Evolutionary conservation across 2,797 vertebrate genomes (phyloP).

Genomic region (Syncerus caffer): DNA sequence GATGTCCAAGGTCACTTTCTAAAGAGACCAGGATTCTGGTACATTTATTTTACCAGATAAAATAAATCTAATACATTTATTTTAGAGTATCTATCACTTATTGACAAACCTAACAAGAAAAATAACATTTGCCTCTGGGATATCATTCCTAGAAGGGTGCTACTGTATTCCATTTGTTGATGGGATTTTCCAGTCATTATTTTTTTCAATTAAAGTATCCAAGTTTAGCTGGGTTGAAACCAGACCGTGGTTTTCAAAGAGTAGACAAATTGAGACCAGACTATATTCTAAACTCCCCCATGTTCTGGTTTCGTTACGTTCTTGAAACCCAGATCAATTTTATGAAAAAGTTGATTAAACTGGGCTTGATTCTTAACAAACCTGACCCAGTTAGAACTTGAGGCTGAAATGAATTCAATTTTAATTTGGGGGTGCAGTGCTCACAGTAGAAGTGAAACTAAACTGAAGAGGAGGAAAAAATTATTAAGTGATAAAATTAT

Average conservation of each 20-base stretch:
- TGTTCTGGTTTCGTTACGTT: constrained; percentile 73
- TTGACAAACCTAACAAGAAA: not conserved
- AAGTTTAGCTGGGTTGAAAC: constrained; percentile 67
- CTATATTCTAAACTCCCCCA: constrained; percentile 71
- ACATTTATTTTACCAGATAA: not conserved
- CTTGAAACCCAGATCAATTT: constrained; percentile 73
- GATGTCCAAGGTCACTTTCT: not conserved
- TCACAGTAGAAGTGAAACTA: constrained; percentile 55
- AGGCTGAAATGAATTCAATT: constrained; percentile 9
- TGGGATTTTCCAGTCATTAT: not conserved
- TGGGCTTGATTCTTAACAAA: constrained; percentile 48
- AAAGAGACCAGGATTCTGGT: not conserved
- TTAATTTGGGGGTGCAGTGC: constrained; percentile 4
- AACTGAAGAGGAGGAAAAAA: constrained; percentile 29
- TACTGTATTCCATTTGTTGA: constrained; percentile 4
- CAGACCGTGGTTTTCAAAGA: constrained; percentile 72
- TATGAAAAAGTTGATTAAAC: constrained; percentile 64
- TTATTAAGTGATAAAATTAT: constrained; percentile 58
- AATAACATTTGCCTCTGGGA: not conserved
- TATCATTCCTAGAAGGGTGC: not conserved
- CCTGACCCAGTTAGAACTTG: constrained; percentile 70
- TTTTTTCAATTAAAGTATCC: constrained; percentile 53
- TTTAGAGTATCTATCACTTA: not conserved
- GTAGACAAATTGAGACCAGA: constrained; percentile 72
- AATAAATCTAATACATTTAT: not conserved